These are phyloP conservation scores for Ictalurus punctatus DNA, from an alignment of 2,113 vertebrate genomes.

Conservation along the genomic window DNA sequence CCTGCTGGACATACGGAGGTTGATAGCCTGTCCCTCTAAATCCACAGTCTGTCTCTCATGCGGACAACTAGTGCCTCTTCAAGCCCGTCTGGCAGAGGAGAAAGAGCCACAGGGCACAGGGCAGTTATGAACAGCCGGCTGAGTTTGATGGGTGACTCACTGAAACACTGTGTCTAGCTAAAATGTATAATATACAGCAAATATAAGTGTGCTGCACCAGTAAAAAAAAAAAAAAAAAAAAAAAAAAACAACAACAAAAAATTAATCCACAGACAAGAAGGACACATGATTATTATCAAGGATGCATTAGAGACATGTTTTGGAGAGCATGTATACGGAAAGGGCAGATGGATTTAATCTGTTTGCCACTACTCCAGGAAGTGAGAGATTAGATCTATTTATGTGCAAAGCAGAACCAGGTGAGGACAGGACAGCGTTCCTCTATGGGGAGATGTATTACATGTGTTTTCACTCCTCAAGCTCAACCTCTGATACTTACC, in stretches of 20 bases:
- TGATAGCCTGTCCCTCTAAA: slow-evolving; percentile 67
- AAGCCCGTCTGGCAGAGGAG: slow-evolving; percentile 57
- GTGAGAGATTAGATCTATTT: slow-evolving; percentile 60
- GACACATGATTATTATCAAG: slow-evolving; percentile 14
- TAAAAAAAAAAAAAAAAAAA: not conserved
- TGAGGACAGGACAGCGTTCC: slow-evolving; percentile 41
- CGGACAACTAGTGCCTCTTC: slow-evolving; percentile 60
- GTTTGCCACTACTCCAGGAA: slow-evolving; percentile 59
- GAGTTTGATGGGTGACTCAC: slow-evolving; percentile 67
- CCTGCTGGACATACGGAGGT: slow-evolving; percentile 49
- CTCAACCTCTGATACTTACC: slow-evolving; percentile 10
- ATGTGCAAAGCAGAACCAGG: slow-evolving; percentile 62
- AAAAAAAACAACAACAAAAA: not conserved
- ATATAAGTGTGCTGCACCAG: not conserved
- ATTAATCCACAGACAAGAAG: not conserved
- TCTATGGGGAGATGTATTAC: slow-evolving; percentile 39
- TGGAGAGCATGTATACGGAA: slow-evolving; percentile 13
- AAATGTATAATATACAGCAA: slow-evolving; percentile 37
- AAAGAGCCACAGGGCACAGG: slow-evolving; percentile 26
- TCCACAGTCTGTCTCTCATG: slow-evolving; percentile 60
- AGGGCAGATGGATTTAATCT: slow-evolving; percentile 62
- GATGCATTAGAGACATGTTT: slow-evolving; percentile 37
- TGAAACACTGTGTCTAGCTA: slow-evolving; percentile 51
- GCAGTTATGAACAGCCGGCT: slow-evolving; percentile 56
- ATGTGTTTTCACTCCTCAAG: slow-evolving; percentile 33